Conservation (phyloP, 2,888 invertebrate genomes). For the Toxonevra muliebris region DNA sequence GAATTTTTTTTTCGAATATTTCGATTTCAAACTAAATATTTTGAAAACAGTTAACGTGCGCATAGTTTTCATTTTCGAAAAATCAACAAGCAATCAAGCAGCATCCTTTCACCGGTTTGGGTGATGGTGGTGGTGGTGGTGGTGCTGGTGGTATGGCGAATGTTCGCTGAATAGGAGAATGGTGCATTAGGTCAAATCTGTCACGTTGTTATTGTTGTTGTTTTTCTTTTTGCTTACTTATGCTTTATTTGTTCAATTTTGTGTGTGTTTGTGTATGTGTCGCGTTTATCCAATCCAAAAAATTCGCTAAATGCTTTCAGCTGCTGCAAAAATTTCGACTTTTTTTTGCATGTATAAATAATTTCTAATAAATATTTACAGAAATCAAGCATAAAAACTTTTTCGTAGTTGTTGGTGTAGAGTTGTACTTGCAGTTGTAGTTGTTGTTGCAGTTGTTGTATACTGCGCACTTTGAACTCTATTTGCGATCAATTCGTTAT, state of each 20-base stretch:
- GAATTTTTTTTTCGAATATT: too few relatives aligned
- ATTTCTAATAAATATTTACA: slow-evolving; percentile 6
- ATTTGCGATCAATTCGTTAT: slow-evolving; percentile 29
- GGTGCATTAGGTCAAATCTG: slow-evolving; percentile 18
- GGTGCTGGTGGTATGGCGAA: not conserved
- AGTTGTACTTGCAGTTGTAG: not conserved
- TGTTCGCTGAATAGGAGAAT: slow-evolving; percentile 2
- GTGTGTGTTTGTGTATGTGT: not conserved
- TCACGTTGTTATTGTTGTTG: slow-evolving; percentile 9
- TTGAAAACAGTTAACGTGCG: too few relatives aligned
- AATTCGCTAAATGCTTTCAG: not conserved
- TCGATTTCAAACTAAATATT: slow-evolving; percentile 19
- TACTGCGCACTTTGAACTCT: slow-evolving; percentile 25
- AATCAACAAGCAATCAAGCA: not conserved
- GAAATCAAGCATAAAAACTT: not conserved
- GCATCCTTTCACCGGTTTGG: too few relatives aligned
- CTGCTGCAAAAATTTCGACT: not conserved
- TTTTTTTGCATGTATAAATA: not conserved
- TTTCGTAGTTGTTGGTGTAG: not conserved
- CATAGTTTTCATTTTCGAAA: too few relatives aligned
- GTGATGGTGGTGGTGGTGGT: too few relatives aligned
- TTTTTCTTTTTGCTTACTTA: too few relatives aligned
- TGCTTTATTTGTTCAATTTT: too few relatives aligned
- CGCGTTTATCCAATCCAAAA: not conserved
- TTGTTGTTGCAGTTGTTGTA: not conserved